Evolutionary conservation across 2,888 invertebrate species (phyloP), one percentile per base, ranked within the genome.

Genomic region (Apotomis turbidana): DNA sequence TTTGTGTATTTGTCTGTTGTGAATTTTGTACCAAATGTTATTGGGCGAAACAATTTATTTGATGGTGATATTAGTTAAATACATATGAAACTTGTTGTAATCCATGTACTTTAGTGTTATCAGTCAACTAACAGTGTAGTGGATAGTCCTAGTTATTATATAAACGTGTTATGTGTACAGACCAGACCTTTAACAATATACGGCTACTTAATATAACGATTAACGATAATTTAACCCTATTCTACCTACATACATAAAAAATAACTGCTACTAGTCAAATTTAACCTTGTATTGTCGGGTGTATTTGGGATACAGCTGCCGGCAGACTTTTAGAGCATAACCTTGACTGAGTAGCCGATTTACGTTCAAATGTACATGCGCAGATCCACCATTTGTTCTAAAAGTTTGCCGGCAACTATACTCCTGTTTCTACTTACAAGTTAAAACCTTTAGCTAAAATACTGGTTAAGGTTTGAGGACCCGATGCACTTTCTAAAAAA

Each of bases 41-140:
- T 87, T 84, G 83, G 85, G 83, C 86, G 84, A 77, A 80, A 78
- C 77, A 78, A 82, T 84, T 86, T 79, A 84, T 88, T 88, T 82
- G 79, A 85, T 84, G 88, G 90, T 90, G 90, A 90, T 90, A 90
- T 86, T 90, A 90, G 91, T 84, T 89, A 85, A 77, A 83, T 85
- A 85, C 83, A 83, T 83, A 83, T 81, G 83, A 81, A 83, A 83
- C 80, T 81, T 86, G 88, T 87, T 87, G 84, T 85, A 85, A 62
- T 78, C 77, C 81, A 79, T 84, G 82, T 85, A 85, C 79, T 85
- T 69, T 86, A 86, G 85, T 83, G 82, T 84, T 85, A 80, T 76
- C 74, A 74, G 80, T 81, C 81, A 78, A 81, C 79, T 81, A 83
- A 84, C 78, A 82, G 79, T 79, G 73, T 84, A 85, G 85, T 78